A percentile compares a stretch with the other conserved stretches of the same genome.
phyloP scores from a whole-genome alignment of 2,888 invertebrate species.

The Melanophora roralis region DNA sequence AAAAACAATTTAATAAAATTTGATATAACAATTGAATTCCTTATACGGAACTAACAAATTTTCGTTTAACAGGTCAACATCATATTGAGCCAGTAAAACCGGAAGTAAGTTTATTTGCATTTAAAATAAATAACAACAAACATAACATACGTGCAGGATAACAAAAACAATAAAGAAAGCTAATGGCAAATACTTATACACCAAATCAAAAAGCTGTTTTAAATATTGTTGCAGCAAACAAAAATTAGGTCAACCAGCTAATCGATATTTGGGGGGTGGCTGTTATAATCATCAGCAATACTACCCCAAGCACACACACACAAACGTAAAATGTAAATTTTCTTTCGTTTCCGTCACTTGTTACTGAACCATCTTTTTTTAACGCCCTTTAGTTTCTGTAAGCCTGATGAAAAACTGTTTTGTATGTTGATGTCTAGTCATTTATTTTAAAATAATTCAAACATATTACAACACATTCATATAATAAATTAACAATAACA shows the following conservation, averaged over 20 bases:
- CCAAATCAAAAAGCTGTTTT: neutral
- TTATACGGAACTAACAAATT: conserved; percentile 74
- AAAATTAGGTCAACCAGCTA: neutral
- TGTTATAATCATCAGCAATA: neutral
- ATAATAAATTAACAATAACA: too few relatives aligned
- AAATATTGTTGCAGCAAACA: neutral
- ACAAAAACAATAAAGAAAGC: conserved; percentile 8
- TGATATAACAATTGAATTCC: conserved; percentile 39
- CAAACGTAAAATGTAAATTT: neutral
- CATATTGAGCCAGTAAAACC: conserved; percentile 65
- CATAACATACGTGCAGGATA: conserved; percentile 33
- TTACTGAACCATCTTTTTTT: neutral
- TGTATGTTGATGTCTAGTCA: conserved; percentile 63
- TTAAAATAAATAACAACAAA: conserved; percentile 17
- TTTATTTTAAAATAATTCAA: conserved; percentile 46
- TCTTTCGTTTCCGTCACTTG: neutral
- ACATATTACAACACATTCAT: neutral
- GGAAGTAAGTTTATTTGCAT: conserved; percentile 69
- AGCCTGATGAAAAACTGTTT: conserved; percentile 65
- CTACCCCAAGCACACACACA: neutral
- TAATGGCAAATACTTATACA: conserved; percentile 3
- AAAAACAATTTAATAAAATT: neutral
- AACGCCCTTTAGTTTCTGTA: conserved; percentile 52
- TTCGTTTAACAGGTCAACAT: conserved; percentile 71
- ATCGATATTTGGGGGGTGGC: conserved; percentile 41